phyloP scores from a whole-genome alignment of 2,113 vertebrate genomes.

The Mastomys coucha region DNA sequence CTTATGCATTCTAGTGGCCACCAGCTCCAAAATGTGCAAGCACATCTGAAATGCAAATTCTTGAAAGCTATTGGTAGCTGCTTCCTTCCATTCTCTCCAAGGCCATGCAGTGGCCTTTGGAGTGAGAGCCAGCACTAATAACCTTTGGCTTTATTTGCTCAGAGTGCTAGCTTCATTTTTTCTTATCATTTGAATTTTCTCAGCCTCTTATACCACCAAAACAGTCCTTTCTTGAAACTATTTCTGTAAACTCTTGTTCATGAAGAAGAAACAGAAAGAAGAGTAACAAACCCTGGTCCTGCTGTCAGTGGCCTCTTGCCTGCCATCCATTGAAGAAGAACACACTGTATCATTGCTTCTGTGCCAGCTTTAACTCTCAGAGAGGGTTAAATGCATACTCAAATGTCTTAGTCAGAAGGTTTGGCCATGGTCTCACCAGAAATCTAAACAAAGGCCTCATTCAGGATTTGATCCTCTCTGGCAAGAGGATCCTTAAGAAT shows the following conservation, averaged over 20 bases:
- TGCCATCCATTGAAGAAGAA: slow-evolving; percentile 12
- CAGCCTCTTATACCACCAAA: background rate
- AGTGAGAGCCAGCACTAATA: background rate
- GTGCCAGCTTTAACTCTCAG: background rate
- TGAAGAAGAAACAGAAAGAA: slow-evolving; percentile 32
- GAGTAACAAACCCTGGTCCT: background rate
- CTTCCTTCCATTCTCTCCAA: background rate
- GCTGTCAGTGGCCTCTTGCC: background rate
- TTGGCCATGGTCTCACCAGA: slow-evolving; percentile 77
- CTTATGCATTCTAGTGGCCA: background rate
- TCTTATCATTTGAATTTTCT: background rate
- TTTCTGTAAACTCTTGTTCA: slow-evolving; percentile 35
- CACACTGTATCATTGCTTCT: background rate
- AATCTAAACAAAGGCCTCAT: slow-evolving; percentile 80
- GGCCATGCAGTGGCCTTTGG: background rate
- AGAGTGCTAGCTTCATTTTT: background rate
- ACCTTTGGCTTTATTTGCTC: background rate
- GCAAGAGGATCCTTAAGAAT: slow-evolving; percentile 71
- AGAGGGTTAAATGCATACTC: slow-evolving; percentile 68
- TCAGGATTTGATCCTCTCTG: slow-evolving; percentile 80
- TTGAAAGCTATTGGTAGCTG: background rate
- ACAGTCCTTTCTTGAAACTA: slow-evolving; percentile 18
- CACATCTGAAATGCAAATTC: background rate
- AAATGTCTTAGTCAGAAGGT: slow-evolving; percentile 71
- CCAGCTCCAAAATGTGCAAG: background rate